Conservation (phyloP, 2,113 vertebrate species). For the Raphicerus campestris region DNA sequence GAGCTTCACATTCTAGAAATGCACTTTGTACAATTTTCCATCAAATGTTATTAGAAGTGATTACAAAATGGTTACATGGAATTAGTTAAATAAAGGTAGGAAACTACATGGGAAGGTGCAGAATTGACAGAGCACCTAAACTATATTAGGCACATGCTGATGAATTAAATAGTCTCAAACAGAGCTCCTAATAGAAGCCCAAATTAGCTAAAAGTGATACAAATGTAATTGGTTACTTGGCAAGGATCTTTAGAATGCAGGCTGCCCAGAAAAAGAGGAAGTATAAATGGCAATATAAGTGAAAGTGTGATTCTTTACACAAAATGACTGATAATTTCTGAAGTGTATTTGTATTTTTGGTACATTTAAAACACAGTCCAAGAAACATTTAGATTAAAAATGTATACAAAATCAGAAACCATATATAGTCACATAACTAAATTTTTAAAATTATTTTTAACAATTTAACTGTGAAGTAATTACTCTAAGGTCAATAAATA, state of each 20-base stretch:
- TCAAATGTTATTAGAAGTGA: neutral
- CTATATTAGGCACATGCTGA: neutral
- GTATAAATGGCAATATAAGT: neutral
- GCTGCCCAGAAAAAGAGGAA: neutral
- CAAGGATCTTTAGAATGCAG: neutral
- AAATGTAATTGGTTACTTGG: slow-evolving; percentile 21
- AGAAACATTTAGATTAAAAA: neutral
- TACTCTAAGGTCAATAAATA: neutral
- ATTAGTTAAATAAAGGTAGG: slow-evolving; percentile 16
- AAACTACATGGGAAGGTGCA: neutral
- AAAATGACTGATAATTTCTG: neutral
- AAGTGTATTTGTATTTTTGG: neutral
- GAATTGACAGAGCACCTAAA: slow-evolving; percentile 17
- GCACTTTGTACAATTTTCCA: neutral
- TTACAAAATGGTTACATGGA: neutral
- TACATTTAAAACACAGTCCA: neutral
- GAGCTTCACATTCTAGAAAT: neutral
- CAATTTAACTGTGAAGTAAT: neutral
- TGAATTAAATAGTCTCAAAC: slow-evolving; percentile 22
- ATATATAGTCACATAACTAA: neutral
- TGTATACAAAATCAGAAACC: neutral
- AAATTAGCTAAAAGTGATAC: neutral
- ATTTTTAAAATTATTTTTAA: neutral
- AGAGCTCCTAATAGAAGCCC: neutral
- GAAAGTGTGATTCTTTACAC: neutral